Evolutionary conservation across 2,797 vertebrate genomes (phyloP), one percentile per base, ranked within the genome.

Genomic region (Peromyscus attwateri): DNA sequence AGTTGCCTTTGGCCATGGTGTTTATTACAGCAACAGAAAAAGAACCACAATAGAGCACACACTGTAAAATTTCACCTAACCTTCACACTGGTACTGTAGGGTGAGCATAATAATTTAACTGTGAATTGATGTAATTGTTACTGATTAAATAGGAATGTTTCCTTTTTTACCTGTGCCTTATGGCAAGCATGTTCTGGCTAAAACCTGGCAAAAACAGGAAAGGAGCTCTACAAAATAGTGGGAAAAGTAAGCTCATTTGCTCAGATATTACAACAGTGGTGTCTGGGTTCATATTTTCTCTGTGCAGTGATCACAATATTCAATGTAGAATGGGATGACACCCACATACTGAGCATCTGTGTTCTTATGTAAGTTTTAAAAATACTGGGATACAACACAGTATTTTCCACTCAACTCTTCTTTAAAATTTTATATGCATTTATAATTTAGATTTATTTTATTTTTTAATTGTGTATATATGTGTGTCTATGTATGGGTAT

Each of bases 381-480:
- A 80, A 64, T 37, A 14, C 13, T 68, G 34, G 23, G 8, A 21
- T 46, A n/a, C 9, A 37, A 19, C 5, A 79, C 17, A 62, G 29
- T 83, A 27, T 84, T 84, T 96, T 43, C 31, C 85, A 46, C 49
- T 84, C 73, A 70, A 2, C 64, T 91, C 11, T 97, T 80, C 62
- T 14, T 73, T n/a, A 70, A 19, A 19, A 17, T 70, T 70, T 70
- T n/a, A 3, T n/a, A n/a, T 17, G 8, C 2, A 37, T 55, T 81
- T 27, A n/a, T 8, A 37, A 16, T 60, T 57, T 81, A 27, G 6
- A 14, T 81, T 9, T 49, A 77, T 81, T 25, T 46, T 66, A 43
- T 43, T 57, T 46, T 40, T 83, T 43, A 43, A 43, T 64, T 64
- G 37, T 43, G 7, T 64, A 14, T 19, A 31, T 17, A 29, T 29